These are phyloP conservation scores for Andrena marginata DNA, from an alignment of 2,888 invertebrate genomes.

Conservation along the genomic window DNA sequence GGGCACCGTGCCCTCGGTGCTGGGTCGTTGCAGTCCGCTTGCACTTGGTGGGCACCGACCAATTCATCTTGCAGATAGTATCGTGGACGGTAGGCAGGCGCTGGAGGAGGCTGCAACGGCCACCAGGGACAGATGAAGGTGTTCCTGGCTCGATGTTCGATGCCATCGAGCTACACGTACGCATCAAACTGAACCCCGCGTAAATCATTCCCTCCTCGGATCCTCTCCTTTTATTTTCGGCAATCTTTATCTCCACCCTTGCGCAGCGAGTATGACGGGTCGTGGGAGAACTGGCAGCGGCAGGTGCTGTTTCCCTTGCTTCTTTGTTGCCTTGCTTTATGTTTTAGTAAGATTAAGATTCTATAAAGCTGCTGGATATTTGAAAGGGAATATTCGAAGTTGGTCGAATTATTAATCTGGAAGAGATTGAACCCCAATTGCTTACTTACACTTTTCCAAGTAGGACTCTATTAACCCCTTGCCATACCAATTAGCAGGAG, in stretches of 20 bases:
- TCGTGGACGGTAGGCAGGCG: conserved; percentile 73
- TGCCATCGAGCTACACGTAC: conserved; percentile 58
- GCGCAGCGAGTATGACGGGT: conserved; percentile 13
- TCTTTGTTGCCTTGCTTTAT: neutral
- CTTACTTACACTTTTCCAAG: too few relatives aligned
- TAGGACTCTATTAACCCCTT: too few relatives aligned
- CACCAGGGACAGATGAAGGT: conserved; percentile 67
- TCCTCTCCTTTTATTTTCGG: neutral
- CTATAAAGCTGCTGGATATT: too few relatives aligned
- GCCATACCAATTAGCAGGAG: too few relatives aligned
- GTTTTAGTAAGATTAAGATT: neutral
- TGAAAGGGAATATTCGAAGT: too few relatives aligned
- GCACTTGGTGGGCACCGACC: conserved; percentile 63
- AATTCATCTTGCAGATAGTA: conserved; percentile 78
- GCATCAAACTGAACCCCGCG: conserved; percentile 43
- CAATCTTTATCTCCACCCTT: conserved; percentile 6
- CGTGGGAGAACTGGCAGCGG: conserved; percentile 25
- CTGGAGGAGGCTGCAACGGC: conserved; percentile 56
- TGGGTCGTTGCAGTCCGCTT: conserved; percentile 51
- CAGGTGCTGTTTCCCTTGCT: conserved; percentile 31
- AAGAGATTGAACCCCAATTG: too few relatives aligned
- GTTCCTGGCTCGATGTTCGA: conserved; percentile 61
- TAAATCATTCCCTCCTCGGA: conserved; percentile 47
- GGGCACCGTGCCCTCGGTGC: conserved; percentile 44
- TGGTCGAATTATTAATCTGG: too few relatives aligned